phyloP scores from a whole-genome alignment of 1,140 invertebrate species.

The Oreohelix idahoensis region DNA sequence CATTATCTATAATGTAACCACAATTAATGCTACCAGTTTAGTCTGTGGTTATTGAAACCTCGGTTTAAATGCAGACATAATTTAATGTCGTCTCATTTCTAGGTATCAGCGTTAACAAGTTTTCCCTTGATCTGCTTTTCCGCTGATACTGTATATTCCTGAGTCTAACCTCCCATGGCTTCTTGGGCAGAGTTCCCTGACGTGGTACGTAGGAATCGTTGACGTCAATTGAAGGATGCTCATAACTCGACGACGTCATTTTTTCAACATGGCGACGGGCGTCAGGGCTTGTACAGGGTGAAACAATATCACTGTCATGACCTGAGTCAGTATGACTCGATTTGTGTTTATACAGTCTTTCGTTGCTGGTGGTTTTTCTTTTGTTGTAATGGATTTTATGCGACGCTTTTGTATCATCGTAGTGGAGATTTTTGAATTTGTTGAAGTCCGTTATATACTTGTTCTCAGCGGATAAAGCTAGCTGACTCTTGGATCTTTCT shows the following conservation, averaged over 20 bases:
- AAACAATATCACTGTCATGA: constrained; percentile 18
- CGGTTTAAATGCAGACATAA: too few relatives aligned
- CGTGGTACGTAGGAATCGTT: neutral
- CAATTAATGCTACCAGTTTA: too few relatives aligned
- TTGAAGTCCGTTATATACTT: neutral
- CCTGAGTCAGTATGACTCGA: constrained; percentile 15
- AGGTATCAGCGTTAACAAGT: neutral
- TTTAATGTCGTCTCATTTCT: too few relatives aligned
- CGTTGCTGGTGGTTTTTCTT: neutral
- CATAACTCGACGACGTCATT: neutral
- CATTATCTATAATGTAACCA: too few relatives aligned
- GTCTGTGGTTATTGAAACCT: too few relatives aligned
- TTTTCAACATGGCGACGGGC: neutral
- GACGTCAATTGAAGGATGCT: neutral
- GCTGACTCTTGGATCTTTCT: neutral
- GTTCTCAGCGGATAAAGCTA: neutral
- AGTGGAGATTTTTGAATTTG: neutral
- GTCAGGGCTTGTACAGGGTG: neutral
- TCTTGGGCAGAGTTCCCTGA: neutral
- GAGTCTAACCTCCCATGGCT: constrained; percentile 22
- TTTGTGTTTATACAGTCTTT: neutral
- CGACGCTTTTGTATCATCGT: neutral
- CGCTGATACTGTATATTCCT: neutral
- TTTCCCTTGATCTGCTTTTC: constrained; percentile 12
- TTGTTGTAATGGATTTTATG: neutral